phyloP scores from a whole-genome alignment of 2,113 vertebrate genomes.

The Leucopternis melanops region DNA sequence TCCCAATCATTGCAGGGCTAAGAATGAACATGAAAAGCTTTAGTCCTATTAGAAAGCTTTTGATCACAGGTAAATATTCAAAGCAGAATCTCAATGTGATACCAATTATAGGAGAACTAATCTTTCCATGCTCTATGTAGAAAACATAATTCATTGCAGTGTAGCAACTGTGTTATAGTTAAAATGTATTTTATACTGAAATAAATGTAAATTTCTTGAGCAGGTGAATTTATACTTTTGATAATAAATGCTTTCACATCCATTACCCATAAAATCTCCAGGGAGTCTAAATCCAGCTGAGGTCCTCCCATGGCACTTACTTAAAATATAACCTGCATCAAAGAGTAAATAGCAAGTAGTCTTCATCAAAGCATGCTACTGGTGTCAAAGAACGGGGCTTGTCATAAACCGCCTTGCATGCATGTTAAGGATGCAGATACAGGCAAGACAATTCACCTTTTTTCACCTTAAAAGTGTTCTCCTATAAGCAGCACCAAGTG shows the following conservation, averaged over 20 bases:
- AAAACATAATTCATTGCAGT: neutral
- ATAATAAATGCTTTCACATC: neutral
- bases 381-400: neutral
- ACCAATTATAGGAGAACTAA: neutral
- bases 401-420: neutral
- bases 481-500: neutral
- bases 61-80: neutral
- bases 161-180: neutral
- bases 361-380: neutral
- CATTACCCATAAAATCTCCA: neutral
- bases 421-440: neutral
- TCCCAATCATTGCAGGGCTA: accelerated
- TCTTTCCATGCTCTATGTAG: neutral
- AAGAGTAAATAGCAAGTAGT: neutral
- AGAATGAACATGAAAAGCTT: neutral
- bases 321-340: neutral
- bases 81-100: neutral
- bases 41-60: neutral
- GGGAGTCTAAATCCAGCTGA: neutral
- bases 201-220: neutral
- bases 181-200: neutral
- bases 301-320: neutral
- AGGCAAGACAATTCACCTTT: neutral
- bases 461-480: neutral
- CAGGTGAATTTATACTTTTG: neutral